These are phyloP conservation scores for Arge pagana DNA, from an alignment of 2,888 invertebrate genomes.

Conservation along the genomic window DNA sequence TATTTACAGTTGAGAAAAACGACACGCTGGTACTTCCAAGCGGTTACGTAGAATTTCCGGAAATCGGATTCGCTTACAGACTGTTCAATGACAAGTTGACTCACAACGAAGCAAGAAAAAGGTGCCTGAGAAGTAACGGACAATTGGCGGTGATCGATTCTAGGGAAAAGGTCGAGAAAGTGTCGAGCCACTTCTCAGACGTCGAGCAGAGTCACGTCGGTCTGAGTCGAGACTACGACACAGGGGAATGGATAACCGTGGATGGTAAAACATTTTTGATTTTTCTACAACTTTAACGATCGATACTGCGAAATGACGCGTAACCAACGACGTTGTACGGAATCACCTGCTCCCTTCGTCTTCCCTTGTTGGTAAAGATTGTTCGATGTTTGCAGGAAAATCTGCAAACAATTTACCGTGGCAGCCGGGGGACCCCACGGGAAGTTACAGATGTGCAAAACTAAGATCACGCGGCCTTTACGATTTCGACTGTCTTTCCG, in stretches of 20 bases:
- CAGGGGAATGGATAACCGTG: neutral
- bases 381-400: too few species aligned
- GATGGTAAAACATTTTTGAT: too few species aligned
- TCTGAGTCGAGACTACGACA: neutral
- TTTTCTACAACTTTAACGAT: too few species aligned
- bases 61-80: neutral
- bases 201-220: neutral
- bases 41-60: neutral
- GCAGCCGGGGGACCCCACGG: constrained; percentile 2
- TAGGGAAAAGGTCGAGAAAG: neutral
- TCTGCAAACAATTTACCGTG: too few species aligned
- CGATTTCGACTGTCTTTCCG: too few species aligned
- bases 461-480: too few species aligned
- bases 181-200: neutral
- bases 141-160: constrained; percentile 7
- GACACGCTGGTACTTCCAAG: neutral
- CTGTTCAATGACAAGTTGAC: neutral
- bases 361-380: too few species aligned
- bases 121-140: neutral
- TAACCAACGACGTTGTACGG: too few species aligned
- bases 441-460: too few species aligned
- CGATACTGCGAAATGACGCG: too few species aligned
- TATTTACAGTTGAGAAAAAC: neutral
- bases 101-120: neutral
- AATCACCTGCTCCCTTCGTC: too few species aligned